Conservation (phyloP, 2,888 invertebrate genomes). For the Actias luna region DNA sequence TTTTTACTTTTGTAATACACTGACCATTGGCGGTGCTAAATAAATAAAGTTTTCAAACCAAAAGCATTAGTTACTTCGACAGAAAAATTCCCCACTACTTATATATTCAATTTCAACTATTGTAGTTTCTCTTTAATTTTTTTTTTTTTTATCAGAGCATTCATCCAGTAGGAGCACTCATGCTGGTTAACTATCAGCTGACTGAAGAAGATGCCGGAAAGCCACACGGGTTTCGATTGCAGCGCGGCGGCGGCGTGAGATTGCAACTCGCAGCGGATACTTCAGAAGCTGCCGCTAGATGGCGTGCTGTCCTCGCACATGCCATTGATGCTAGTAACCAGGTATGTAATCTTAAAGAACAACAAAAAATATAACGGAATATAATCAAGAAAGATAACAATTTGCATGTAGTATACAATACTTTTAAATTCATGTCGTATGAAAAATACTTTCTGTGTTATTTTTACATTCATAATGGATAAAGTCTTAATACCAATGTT, state of each 20-base stretch:
- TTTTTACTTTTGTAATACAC: too few relatives aligned
- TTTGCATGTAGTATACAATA: too few relatives aligned
- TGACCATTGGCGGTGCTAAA: too few relatives aligned
- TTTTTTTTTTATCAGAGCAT: constrained; percentile 82
- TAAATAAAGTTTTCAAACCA: too few relatives aligned
- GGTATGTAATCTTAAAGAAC: constrained; percentile 52
- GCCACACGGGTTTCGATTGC: constrained; percentile 86
- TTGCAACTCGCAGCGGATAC: constrained; percentile 91
- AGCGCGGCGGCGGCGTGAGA: constrained; percentile 86
- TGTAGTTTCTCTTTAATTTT: background rate
- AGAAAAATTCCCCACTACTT: background rate
- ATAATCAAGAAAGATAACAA: too few relatives aligned
- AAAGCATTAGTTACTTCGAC: too few relatives aligned
- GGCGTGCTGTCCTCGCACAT: constrained; percentile 89
- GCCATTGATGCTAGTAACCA: constrained; percentile 88
- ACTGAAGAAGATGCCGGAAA: constrained; percentile 84
- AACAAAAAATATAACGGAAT: too few relatives aligned
- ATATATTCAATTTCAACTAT: background rate
- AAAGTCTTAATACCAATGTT: too few relatives aligned
- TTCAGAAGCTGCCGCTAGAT: constrained; percentile 86
- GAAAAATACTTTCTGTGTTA: background rate
- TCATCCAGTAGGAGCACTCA: constrained; percentile 94
- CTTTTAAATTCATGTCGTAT: too few relatives aligned
- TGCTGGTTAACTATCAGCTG: constrained; percentile 91
- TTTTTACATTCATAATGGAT: background rate